These are phyloP conservation scores for Hesperia comma DNA, from an alignment of 2,888 invertebrate genomes.

Conservation along the genomic window DNA sequence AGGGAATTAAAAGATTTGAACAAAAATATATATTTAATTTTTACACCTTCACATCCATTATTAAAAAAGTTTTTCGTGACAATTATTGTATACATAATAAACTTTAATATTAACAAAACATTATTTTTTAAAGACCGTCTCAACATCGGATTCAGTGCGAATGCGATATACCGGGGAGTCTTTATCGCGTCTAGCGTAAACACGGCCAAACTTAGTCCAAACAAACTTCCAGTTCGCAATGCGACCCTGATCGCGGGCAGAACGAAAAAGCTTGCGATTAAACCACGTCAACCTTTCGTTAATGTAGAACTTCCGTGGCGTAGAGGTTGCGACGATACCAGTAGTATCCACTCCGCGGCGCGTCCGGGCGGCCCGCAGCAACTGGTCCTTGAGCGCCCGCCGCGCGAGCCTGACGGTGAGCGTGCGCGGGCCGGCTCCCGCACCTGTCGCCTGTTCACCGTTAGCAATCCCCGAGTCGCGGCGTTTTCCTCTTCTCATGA, in stretches of 20 bases:
- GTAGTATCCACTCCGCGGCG: neutral
- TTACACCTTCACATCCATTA: too few species aligned
- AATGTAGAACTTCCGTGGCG: neutral
- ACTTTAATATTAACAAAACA: neutral
- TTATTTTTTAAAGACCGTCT: slow-evolving; percentile 9
- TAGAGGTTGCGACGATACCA: neutral
- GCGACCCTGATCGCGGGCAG: slow-evolving; percentile 17
- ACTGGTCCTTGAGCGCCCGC: neutral
- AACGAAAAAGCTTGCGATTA: slow-evolving; percentile 14
- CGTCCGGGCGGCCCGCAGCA: neutral
- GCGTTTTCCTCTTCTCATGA: neutral
- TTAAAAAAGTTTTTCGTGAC: neutral
- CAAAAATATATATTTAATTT: too few species aligned
- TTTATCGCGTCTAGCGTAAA: slow-evolving; percentile 15
- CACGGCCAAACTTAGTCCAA: slow-evolving; percentile 25
- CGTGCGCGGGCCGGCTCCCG: slow-evolving; percentile 31
- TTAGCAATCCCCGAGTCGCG: neutral
- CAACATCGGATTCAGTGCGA: slow-evolving; percentile 16
- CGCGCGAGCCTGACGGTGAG: slow-evolving; percentile 2
- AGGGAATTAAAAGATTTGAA: too few species aligned
- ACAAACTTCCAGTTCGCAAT: neutral
- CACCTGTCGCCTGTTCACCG: neutral
- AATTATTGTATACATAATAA: neutral
- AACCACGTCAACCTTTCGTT: slow-evolving; percentile 12
- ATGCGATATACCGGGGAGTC: slow-evolving; percentile 14